These are phyloP conservation scores for Laterallus jamaicensis DNA, from an alignment of 2,113 vertebrate species.

Conservation along the genomic window DNA sequence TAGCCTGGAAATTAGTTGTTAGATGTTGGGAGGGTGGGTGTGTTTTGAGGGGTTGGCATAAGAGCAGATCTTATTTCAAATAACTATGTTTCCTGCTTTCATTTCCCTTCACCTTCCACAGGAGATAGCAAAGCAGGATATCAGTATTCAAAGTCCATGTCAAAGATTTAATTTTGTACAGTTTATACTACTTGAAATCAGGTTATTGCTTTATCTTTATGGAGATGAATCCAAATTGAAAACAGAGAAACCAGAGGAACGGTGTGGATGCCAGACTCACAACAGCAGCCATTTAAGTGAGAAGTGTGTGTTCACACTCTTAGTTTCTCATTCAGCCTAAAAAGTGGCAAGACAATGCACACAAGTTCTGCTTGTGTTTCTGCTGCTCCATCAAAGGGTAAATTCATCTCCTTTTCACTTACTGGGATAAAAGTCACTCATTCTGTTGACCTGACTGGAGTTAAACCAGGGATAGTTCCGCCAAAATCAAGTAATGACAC, in stretches of 20 bases:
- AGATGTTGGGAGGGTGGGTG: neutral
- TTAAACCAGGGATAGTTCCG: neutral
- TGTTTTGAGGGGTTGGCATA: neutral
- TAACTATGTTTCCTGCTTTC: conserved; percentile 41
- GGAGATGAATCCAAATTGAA: conserved; percentile 63
- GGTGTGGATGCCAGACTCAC: neutral
- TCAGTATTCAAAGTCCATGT: conserved; percentile 1
- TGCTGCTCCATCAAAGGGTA: neutral
- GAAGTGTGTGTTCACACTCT: neutral
- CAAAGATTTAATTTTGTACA: conserved; percentile 51
- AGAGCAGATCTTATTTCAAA: conserved; percentile 41
- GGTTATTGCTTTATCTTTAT: conserved; percentile 62
- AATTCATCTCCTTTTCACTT: neutral
- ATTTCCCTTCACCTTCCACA: conserved; percentile 21
- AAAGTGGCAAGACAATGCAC: neutral
- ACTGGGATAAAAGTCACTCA: neutral
- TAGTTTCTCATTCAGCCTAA: neutral
- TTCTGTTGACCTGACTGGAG: neutral
- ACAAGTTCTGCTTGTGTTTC: neutral
- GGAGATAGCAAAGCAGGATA: conserved; percentile 4
- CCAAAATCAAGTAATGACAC: neutral
- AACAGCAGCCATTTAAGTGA: neutral
- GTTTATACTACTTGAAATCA: conserved; percentile 47
- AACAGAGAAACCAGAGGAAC: conserved; percentile 45
- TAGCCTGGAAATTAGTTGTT: conserved; percentile 35